Conservation (phyloP, 2,113 vertebrate species). For the Saimiri boliviensis region DNA sequence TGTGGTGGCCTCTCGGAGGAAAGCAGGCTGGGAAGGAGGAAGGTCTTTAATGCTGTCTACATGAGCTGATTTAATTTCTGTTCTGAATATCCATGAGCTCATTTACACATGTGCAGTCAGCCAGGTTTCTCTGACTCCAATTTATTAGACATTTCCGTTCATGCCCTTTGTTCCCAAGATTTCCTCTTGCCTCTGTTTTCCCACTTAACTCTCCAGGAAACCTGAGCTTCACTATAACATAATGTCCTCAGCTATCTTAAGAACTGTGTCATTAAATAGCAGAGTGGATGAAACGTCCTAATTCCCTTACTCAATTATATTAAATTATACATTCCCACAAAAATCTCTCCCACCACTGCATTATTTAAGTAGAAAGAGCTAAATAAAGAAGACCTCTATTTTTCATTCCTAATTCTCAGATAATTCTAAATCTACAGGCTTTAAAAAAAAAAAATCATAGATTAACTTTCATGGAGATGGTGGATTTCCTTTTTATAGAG, state of each 20-base stretch:
- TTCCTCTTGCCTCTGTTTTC: conserved; percentile 11
- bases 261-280: conserved; percentile 46
- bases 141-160: conserved; percentile 57
- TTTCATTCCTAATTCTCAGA: conserved; percentile 57
- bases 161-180: not conserved
- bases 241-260: conserved; percentile 43
- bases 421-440: conserved; percentile 59
- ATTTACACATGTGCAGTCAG: accelerated
- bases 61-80: accelerated
- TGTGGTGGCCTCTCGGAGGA: not conserved
- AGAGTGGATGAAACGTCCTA: conserved; percentile 59
- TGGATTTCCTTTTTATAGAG: not conserved
- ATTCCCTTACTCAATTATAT: conserved; percentile 70
- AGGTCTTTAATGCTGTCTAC: accelerated
- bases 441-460: not conserved
- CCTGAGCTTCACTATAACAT: conserved; percentile 38
- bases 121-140: not conserved
- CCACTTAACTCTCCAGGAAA: conserved; percentile 55
- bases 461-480: not conserved
- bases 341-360: conserved; percentile 23
- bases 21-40: accelerated
- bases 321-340: conserved; percentile 68
- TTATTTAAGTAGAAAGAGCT: conserved; percentile 71
- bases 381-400: conserved; percentile 51
- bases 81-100: accelerated